Base-by-base conservation (phyloP, 1,140 invertebrate genomes). In the Apis dorsata region DNA sequence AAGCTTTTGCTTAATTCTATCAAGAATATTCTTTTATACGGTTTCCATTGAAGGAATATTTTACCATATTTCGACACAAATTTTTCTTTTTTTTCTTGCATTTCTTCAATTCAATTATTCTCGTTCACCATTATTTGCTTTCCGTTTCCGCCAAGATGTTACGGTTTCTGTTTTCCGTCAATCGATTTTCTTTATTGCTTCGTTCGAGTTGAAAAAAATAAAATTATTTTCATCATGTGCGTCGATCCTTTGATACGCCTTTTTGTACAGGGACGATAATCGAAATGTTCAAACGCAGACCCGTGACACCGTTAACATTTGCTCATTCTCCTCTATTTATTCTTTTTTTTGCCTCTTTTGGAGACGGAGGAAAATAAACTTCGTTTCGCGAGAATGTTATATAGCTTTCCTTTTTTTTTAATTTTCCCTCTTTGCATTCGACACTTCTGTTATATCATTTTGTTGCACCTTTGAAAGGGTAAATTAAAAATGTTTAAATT, bases 201-300 rank as follows among this genome's bases (percentile, higher is more conserved):
- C n/a, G 13, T 10, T 24, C 10, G 17, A 28, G 69, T 44, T 44
- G 2, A 4, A 44, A 4, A 51, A 81, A 59, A 81, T 66, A 68
- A 34, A n/a, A 24, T 44, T 13, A 51, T 59, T 76, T 76, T 34
- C n/a, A 2, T 0, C 9, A 13, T n/a, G 75, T 3, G 34, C 5
- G n/a, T 5, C 11, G 11, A 11, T 34, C 12, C 17, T 21, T 15
- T 5, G 12, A 2, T 53, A 12, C 21, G 2, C 17, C 63, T 68
- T 75, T 81, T n/a, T n/a, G 4, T 34, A 44, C 13, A 17, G 4
- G 34, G 53, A 59, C 53, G 55, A 68, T 59, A 76, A 81, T 81
- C n/a, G 79, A 28, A 51, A 49, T 12, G 53, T 51, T 75, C 79
- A 57, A 79, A 75, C 17, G 28, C 60, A 19, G 17, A 1, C 21